A percentile compares a stretch with the other conserved stretches of the same genome.
Conservation (phyloP, 2,797 vertebrate species). For the Helicolenus hilgendorfi region DNA sequence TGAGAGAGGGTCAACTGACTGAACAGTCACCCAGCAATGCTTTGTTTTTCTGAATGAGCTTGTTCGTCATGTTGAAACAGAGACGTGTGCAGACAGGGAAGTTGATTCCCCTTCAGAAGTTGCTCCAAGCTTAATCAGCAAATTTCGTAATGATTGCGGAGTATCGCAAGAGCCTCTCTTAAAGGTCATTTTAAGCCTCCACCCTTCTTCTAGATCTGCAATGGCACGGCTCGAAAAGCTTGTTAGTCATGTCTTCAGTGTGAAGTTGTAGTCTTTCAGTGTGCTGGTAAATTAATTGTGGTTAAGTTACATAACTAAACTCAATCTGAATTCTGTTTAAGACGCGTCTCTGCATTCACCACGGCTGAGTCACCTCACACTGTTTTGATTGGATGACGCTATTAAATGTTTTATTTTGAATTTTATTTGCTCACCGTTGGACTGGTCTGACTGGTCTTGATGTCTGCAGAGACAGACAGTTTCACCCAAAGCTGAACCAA, state of each 20-base stretch:
- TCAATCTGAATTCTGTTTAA: background rate
- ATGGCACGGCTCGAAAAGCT: too few relatives aligned
- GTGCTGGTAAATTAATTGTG: background rate
- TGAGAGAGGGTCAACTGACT: conserved; percentile 9
- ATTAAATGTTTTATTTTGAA: background rate
- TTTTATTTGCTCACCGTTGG: background rate
- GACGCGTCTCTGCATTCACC: background rate
- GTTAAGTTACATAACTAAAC: background rate
- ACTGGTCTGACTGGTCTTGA: background rate
- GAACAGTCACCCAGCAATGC: background rate
- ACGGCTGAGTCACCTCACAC: too few relatives aligned
- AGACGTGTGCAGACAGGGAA: conserved; percentile 30
- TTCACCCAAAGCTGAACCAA: background rate
- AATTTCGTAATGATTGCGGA: conserved; percentile 23
- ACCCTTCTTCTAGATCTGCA: background rate
- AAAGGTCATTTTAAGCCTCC: background rate
- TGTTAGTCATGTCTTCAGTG: background rate
- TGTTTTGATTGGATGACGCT: background rate
- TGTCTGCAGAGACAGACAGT: background rate
- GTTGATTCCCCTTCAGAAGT: conserved; percentile 9
- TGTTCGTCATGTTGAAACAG: conserved; percentile 23
- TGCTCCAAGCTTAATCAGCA: conserved; percentile 15
- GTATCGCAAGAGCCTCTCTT: background rate
- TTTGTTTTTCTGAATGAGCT: conserved; percentile 6
- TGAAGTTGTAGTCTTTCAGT: background rate